A percentile compares a stretch with the other conserved stretches of the same genome.
These are phyloP conservation scores for Gymnarchus niloticus DNA, from an alignment of 2,113 vertebrate species.

Conservation along the genomic window DNA sequence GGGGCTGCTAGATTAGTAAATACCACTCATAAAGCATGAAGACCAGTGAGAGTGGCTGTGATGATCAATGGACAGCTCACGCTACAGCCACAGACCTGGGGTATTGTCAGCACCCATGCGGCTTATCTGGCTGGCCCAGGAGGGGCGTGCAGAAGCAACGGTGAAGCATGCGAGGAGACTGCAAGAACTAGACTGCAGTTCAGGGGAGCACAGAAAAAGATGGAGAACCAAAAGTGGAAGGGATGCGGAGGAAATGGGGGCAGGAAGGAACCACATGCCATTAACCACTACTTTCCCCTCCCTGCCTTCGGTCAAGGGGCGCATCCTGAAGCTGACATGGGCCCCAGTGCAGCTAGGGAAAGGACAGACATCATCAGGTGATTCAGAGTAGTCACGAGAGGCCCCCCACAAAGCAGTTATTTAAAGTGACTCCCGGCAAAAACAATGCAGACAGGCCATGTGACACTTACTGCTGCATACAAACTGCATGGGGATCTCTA, in stretches of 20 bases:
- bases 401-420: not conserved
- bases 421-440: not conserved
- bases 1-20: not conserved
- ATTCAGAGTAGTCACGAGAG: not conserved
- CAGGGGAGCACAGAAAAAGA: not conserved
- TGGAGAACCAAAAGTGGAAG: not conserved
- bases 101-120: not conserved
- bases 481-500: too few species aligned
- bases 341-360: not conserved
- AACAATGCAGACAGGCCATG: not conserved
- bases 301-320: not conserved
- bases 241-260: not conserved
- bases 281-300: slow-evolving; percentile 8
- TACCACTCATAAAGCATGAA: not conserved
- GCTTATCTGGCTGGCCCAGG: not conserved
- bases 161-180: not conserved
- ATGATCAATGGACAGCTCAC: not conserved
- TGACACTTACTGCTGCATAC: not conserved
- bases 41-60: too few species aligned
- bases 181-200: not conserved
- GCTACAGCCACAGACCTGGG: not conserved
- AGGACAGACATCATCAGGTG: slow-evolving; percentile 1
- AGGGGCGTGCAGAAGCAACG: not conserved
- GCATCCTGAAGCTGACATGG: not conserved
- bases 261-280: slow-evolving; percentile 13